phyloP scores from a whole-genome alignment of 2,797 vertebrate genomes.

The Coregonus ussuriensis region DNA sequence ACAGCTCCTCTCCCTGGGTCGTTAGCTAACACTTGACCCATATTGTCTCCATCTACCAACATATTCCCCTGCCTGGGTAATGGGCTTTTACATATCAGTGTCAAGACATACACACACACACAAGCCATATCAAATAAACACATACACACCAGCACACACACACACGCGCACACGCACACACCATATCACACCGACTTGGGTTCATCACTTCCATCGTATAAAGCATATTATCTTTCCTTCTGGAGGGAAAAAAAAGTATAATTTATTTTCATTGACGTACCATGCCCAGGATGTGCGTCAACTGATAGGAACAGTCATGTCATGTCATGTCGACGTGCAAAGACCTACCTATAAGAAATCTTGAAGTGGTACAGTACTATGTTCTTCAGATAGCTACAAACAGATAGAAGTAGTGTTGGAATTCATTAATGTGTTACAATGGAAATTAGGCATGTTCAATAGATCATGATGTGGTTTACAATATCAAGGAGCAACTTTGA shows the following conservation, averaged over 20 bases:
- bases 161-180: conserved; percentile 10
- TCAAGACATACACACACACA: background rate
- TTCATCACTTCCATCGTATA: too few relatives aligned
- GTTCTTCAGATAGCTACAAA: background rate
- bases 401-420: background rate
- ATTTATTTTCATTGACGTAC: background rate
- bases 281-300: conserved; percentile 24
- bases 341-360: conserved; percentile 35
- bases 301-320: conserved; percentile 12
- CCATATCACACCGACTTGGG: background rate
- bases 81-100: conserved; percentile 3
- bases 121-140: too few relatives aligned
- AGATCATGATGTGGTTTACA: background rate
- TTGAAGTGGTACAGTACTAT: background rate
- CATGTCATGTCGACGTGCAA: background rate
- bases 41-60: conserved; percentile 8
- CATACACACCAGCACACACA: background rate
- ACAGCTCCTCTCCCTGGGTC: background rate
- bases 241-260: too few relatives aligned
- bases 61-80: conserved; percentile 41
- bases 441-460: background rate
- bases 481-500: background rate
- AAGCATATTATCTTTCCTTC: too few relatives aligned
- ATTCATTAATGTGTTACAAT: background rate
- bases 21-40: background rate